phyloP scores from a whole-genome alignment of 2,888 invertebrate species.

The Ophion obscuratus region DNA sequence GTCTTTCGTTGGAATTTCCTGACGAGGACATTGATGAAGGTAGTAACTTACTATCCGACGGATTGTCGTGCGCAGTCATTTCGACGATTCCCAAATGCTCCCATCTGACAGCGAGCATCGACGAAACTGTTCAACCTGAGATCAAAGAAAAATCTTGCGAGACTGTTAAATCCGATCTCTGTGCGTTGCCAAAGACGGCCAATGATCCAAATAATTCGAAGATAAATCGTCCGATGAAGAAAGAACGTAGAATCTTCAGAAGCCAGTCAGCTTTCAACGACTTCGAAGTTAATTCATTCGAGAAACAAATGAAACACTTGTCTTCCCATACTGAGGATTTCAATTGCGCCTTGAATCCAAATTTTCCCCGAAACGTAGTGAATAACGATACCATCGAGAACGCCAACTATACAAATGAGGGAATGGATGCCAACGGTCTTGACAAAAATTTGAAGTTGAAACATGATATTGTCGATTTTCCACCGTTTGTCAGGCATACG shows the following conservation, averaged over 20 bases:
- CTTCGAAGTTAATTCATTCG: constrained; percentile 73
- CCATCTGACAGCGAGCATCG: constrained; percentile 64
- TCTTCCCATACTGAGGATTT: constrained; percentile 75
- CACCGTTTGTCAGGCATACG: constrained; percentile 55
- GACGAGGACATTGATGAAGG: constrained; percentile 40
- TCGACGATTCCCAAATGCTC: constrained; percentile 79
- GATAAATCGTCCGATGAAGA: constrained; percentile 32
- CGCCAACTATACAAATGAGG: not conserved
- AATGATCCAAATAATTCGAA: not conserved
- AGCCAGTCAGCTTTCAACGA: constrained; percentile 76
- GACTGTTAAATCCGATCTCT: not conserved
- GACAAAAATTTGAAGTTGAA: constrained; percentile 35
- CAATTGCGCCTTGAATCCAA: constrained; percentile 77
- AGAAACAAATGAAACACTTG: constrained; percentile 72
- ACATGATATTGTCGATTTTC: constrained; percentile 42
- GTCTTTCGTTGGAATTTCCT: constrained; percentile 22
- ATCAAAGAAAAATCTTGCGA: not conserved
- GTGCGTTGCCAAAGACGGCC: not conserved
- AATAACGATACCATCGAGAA: constrained; percentile 19
- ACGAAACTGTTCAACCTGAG: constrained; percentile 20
- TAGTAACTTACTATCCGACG: constrained; percentile 19
- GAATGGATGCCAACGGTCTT: not conserved
- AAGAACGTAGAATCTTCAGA: constrained; percentile 63
- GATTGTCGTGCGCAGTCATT: constrained; percentile 74
- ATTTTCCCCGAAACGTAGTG: constrained; percentile 59